phyloP scores from a whole-genome alignment of 2,797 vertebrate species.

The Notamacropus eugenii region DNA sequence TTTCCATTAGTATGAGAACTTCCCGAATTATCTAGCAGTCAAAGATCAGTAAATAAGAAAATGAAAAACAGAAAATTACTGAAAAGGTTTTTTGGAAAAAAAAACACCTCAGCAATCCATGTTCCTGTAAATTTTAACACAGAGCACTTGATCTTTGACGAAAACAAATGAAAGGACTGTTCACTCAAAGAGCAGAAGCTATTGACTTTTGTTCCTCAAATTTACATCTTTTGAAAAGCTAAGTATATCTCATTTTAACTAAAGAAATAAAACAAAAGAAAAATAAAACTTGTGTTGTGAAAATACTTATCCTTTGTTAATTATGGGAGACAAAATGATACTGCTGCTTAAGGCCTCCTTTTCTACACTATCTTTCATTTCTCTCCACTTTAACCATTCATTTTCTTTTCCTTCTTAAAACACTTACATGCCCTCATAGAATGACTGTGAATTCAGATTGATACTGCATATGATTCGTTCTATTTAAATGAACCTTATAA shows the following conservation, averaged over 20 bases:
- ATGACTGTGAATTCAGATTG: constrained; percentile 27
- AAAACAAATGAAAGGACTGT: too few relatives aligned
- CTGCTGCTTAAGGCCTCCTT: not conserved
- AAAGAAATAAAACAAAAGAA: not conserved
- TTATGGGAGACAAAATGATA: too few relatives aligned
- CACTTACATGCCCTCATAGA: not conserved
- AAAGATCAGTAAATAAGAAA: too few relatives aligned
- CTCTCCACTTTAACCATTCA: not conserved
- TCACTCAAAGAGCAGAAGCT: too few relatives aligned
- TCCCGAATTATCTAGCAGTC: too few relatives aligned
- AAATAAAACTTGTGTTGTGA: not conserved
- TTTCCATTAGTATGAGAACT: too few relatives aligned
- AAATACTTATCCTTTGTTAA: too few relatives aligned
- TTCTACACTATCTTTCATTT: not conserved
- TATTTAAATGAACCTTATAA: constrained; percentile 16
- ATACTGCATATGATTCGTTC: not conserved
- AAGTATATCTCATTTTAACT: not conserved
- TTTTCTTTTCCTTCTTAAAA: not conserved
- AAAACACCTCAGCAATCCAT: too few relatives aligned
- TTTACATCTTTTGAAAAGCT: not conserved
- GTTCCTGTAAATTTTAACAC: too few relatives aligned
- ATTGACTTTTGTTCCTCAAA: not conserved
- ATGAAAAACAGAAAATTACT: too few relatives aligned
- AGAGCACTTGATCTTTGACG: too few relatives aligned
- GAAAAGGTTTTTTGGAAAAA: too few relatives aligned